phyloP scores from a whole-genome alignment of 2,797 vertebrate species.

The Notamacropus eugenii region DNA sequence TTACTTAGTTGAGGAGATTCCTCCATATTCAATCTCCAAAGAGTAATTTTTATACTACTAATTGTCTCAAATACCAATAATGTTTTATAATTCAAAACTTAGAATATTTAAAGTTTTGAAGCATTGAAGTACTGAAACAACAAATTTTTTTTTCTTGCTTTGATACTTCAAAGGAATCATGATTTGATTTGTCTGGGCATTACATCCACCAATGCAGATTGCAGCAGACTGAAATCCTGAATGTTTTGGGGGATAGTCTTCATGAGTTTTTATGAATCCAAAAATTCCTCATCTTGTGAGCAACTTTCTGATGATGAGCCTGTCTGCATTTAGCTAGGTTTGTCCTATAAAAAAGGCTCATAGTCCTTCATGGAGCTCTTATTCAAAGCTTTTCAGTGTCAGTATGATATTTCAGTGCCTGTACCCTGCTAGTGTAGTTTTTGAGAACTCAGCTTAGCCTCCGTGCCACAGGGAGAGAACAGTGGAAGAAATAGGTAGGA shows the following conservation, averaged over 20 bases:
- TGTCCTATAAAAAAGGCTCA: not conserved
- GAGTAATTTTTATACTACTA: not conserved
- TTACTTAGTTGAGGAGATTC: not conserved
- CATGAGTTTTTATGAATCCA: not conserved
- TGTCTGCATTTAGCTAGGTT: not conserved
- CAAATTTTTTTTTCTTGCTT: not conserved
- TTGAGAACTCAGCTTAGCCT: not conserved
- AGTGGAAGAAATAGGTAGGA: not conserved
- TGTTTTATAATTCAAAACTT: constrained; percentile 36
- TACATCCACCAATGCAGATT: not conserved
- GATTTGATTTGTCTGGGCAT: not conserved
- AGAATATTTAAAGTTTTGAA: not conserved
- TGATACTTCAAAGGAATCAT: not conserved
- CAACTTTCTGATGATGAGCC: not conserved
- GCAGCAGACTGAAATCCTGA: not conserved
- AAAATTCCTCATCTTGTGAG: not conserved
- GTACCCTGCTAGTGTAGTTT: not conserved
- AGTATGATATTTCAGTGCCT: not conserved
- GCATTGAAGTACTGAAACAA: not conserved
- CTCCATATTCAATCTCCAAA: not conserved
- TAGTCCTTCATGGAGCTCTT: not conserved
- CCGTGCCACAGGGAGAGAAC: not conserved
- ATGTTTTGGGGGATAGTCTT: not conserved
- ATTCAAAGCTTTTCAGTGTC: not conserved
- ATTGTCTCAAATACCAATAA: not conserved